A percentile compares a stretch with the other conserved stretches of the same genome.
Evolutionary conservation across 2,888 invertebrate species (phyloP).

Genomic region (Idaea straminata): DNA sequence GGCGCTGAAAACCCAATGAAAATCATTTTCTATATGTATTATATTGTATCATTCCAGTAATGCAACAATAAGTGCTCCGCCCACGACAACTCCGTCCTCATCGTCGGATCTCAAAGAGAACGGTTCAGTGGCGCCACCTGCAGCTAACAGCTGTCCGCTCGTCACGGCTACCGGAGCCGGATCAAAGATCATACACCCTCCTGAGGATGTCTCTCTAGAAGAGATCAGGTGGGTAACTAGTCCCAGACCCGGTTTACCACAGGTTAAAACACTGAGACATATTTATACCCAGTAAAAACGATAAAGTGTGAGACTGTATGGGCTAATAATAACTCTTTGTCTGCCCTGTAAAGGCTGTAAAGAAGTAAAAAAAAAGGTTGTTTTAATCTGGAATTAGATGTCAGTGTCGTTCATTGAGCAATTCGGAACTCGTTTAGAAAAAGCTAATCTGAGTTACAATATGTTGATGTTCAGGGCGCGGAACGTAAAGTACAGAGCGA

Average conservation of each 20-base stretch:
- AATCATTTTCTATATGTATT: no score
- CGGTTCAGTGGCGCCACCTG: slow-evolving; percentile 66
- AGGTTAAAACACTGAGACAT: no score
- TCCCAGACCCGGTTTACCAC: no score
- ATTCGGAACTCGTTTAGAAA: not conserved
- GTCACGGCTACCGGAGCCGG: slow-evolving; percentile 91
- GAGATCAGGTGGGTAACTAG: slow-evolving; percentile 79
- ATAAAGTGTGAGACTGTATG: no score
- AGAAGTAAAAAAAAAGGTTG: no score
- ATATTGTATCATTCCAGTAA: slow-evolving; percentile 71
- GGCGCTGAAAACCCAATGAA: no score
- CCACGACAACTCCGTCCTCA: slow-evolving; percentile 73
- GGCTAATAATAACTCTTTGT: no score
- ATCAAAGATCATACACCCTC: slow-evolving; percentile 95
- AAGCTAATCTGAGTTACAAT: not conserved
- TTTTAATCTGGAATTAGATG: no score
- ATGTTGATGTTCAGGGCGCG: slow-evolving; percentile 64
- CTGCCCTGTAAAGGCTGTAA: no score
- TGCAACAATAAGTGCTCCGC: slow-evolving; percentile 89
- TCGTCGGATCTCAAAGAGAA: slow-evolving; percentile 63
- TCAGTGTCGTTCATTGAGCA: no score
- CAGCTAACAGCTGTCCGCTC: slow-evolving; percentile 69
- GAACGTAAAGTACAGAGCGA: slow-evolving; percentile 82
- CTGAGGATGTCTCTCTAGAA: slow-evolving; percentile 94
- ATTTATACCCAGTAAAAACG: no score